A percentile compares a stretch with the other conserved stretches of the same genome.
phyloP scores from a whole-genome alignment of 1,140 invertebrate species.

The Drosophila paulistorum region DNA sequence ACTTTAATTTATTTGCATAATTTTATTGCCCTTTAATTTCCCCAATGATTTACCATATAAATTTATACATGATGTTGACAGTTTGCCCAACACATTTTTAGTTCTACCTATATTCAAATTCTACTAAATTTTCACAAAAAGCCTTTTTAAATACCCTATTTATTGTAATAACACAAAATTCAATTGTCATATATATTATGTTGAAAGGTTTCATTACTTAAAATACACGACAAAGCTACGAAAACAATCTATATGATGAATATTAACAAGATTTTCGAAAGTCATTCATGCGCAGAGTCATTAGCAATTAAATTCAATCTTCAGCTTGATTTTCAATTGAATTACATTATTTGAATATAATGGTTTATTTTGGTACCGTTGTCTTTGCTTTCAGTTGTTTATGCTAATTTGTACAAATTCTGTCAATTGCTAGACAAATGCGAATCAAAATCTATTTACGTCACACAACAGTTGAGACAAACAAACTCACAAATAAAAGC shows the following conservation, averaged over 20 bases:
- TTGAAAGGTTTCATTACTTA: too few species aligned
- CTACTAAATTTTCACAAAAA: neutral
- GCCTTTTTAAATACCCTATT: neutral
- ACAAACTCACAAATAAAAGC: constrained; percentile 6
- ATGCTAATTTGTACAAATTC: constrained; percentile 29
- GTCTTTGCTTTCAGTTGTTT: constrained; percentile 8
- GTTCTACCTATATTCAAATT: neutral
- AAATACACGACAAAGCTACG: too few species aligned
- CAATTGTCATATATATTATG: too few species aligned
- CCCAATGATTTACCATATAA: constrained; percentile 1
- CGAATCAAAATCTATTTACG: constrained; percentile 41
- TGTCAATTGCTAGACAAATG: constrained; percentile 39
- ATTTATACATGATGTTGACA: constrained; percentile 3
- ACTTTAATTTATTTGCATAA: constrained; percentile 39
- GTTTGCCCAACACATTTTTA: neutral
- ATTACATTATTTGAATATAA: too few species aligned
- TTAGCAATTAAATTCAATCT: too few species aligned
- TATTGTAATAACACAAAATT: too few species aligned
- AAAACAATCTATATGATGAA: too few species aligned
- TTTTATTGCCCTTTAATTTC: constrained; percentile 13
- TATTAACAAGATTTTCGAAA: too few species aligned
- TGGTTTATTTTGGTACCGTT: too few species aligned
- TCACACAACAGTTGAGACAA: constrained; percentile 7
- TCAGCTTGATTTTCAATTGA: too few species aligned
- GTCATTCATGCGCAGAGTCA: too few species aligned